Conservation (phyloP, 2,888 invertebrate genomes). For the Temnothorax rugatulus region DNA sequence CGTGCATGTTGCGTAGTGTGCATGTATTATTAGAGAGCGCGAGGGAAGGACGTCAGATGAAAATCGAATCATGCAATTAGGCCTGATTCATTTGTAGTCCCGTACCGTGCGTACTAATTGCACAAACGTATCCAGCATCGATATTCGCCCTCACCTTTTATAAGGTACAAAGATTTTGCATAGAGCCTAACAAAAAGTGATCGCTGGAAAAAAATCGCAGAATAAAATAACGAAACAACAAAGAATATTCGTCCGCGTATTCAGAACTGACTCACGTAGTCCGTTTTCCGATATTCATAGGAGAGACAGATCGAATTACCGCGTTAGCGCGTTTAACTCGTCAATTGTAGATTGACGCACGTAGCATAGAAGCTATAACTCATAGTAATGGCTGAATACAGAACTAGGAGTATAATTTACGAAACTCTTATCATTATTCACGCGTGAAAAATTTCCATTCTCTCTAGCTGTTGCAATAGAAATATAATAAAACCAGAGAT, state of each 20-base stretch:
- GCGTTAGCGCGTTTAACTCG: constrained; percentile 41
- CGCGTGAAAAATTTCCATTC: neutral
- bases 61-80: constrained; percentile 69
- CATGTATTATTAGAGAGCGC: constrained; percentile 52
- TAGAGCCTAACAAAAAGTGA: neutral
- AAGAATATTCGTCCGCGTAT: constrained; percentile 5
- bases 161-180: neutral
- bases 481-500: neutral
- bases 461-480: neutral
- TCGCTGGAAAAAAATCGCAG: constrained; percentile 11
- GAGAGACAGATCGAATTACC: constrained; percentile 16
- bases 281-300: constrained; percentile 40
- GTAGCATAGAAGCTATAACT: constrained; percentile 39
- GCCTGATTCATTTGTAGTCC: constrained; percentile 68
- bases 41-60: constrained; percentile 61
- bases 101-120: constrained; percentile 66
- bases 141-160: constrained; percentile 6
- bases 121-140: constrained; percentile 61
- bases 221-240: constrained; percentile 35
- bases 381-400: constrained; percentile 48
- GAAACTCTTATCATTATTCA: neutral
- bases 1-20: constrained; percentile 30
- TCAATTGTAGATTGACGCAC: constrained; percentile 33
- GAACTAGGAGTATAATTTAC: constrained; percentile 32
- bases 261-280: constrained; percentile 31